Base-by-base conservation (phyloP, 92 coral and sea anemone species). In the Palythoa grandiflora region DNA sequence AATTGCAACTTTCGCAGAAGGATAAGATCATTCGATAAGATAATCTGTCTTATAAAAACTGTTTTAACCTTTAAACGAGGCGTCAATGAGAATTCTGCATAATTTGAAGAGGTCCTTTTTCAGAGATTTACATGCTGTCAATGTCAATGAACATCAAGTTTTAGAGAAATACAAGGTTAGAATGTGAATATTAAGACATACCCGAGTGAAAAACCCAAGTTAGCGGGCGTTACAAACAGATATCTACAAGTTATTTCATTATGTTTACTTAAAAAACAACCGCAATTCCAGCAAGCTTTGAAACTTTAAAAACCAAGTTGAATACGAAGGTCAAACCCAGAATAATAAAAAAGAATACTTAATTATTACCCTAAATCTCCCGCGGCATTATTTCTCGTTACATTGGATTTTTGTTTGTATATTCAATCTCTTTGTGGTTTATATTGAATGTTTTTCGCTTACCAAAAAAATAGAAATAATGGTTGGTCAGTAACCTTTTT, bases 111-210 rank as follows among this genome's bases (percentile, higher is more conserved):
- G 74, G 86, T 66, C 71, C 71, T 75, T 47, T 81, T 66, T 53
- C 86, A 68, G 75, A 68, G 86, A 81, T 81, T 81, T 81, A 66
- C 86, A 81, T 81, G 48, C 75, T 81, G 40, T 20, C 86, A 48
- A 71, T 44, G 50, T 3, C 48, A 28, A 28, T 65, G 86, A 47
- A 81, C 86, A 81, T 81, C 86, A 81, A 81, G 66, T 81, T 81
- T 81, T 81, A 66, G 86, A 71, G 86, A 81, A 77, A 81, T 66
- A 63, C 74, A 36, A 12, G 54, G 11, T 14, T 17, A 17, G 75
- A 68, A 48, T 81, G 73, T 66, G 10, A 51, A 81, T 81, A 10
- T 20, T 63, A 57, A 39, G 55, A 40, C n/a, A 68, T 63, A 21
- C 2, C 5, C n/a, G 14, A 10, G 48, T 63, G 9, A 61, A 15